phyloP scores from a whole-genome alignment of 2,888 invertebrate species.

The Tenodera sinensis region DNA sequence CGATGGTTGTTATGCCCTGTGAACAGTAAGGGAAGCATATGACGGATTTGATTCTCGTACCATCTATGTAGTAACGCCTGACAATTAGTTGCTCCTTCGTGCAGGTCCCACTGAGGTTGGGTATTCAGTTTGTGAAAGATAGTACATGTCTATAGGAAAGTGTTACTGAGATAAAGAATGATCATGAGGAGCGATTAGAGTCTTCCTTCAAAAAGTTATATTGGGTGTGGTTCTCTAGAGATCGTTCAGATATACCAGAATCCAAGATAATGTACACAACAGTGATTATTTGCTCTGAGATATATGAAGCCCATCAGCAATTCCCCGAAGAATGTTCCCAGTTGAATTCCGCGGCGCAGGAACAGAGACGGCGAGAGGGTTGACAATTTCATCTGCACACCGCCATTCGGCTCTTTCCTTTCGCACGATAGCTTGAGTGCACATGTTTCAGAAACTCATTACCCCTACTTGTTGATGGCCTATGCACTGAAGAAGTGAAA shows the following conservation, averaged over 20 bases:
- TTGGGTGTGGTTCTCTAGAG: background rate
- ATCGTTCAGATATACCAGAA: background rate
- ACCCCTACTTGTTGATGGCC: background rate
- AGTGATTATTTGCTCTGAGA: background rate
- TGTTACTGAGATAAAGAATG: background rate
- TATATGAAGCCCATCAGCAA: background rate
- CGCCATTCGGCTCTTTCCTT: background rate
- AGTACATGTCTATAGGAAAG: too few relatives aligned
- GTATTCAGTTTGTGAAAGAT: too few relatives aligned
- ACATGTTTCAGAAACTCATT: background rate
- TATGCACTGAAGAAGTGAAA: background rate
- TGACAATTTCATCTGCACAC: background rate
- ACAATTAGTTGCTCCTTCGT: too few relatives aligned
- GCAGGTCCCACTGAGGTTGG: too few relatives aligned
- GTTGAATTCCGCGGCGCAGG: background rate
- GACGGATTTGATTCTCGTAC: too few relatives aligned
- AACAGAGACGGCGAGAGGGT: background rate
- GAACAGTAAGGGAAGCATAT: too few relatives aligned
- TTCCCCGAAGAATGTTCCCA: background rate
- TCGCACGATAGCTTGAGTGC: background rate
- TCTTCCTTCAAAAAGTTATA: background rate
- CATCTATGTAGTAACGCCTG: too few relatives aligned
- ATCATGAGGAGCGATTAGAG: background rate
- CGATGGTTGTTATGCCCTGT: too few relatives aligned
- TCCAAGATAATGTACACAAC: background rate